Conservation (phyloP, 64 coral and sea anemone species). For the Anthopleura sola region DNA sequence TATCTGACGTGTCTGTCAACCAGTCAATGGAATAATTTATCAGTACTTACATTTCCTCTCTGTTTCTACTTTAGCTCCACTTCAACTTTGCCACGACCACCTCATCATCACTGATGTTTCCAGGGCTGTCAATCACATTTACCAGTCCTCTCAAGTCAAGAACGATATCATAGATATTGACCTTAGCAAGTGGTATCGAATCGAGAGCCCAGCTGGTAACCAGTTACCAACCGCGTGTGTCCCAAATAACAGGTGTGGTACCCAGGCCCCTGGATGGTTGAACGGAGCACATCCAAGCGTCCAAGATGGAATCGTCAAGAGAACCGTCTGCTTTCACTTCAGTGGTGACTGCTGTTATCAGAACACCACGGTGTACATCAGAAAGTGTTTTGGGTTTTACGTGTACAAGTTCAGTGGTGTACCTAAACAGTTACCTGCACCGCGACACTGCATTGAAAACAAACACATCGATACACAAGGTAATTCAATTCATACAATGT, state of each 20-base stretch:
- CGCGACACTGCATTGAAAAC: neutral
- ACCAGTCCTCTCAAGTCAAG: neutral
- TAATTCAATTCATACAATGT: neutral
- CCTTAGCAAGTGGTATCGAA: neutral
- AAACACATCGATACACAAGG: neutral
- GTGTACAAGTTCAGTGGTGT: neutral
- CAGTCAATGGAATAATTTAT: too few species aligned
- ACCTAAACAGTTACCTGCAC: neutral
- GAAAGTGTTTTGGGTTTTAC: conserved; percentile 2
- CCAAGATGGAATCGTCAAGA: conserved; percentile 13
- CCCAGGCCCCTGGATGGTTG: conserved; percentile 14
- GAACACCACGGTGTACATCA: neutral
- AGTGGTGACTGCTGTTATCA: neutral
- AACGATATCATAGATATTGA: neutral
- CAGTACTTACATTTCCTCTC: too few species aligned
- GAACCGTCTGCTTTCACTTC: neutral
- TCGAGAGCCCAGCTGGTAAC: neutral
- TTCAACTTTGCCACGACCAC: neutral
- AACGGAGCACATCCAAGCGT: neutral
- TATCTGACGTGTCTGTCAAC: too few species aligned
- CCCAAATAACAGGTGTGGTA: neutral
- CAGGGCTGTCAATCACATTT: neutral
- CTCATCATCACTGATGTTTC: neutral
- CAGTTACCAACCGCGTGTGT: neutral
- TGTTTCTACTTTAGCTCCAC: neutral